These are phyloP conservation scores for Leucophenga varia DNA, from an alignment of 1,140 invertebrate genomes.

Conservation along the genomic window DNA sequence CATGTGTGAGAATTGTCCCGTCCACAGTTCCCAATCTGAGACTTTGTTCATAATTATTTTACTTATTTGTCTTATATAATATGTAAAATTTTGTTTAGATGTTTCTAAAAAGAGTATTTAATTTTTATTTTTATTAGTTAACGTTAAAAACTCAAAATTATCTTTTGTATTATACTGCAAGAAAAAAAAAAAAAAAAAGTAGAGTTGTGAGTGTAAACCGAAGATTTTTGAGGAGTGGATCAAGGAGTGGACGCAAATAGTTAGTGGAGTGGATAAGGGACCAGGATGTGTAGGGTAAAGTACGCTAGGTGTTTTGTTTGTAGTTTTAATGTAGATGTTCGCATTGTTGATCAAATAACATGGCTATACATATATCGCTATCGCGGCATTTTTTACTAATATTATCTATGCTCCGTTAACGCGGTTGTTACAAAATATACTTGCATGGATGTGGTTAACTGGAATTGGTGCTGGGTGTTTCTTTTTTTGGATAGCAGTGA, in stretches of 20 bases:
- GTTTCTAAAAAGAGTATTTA: constrained; percentile 17
- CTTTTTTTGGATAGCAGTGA: no score
- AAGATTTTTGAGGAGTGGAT: constrained; percentile 26
- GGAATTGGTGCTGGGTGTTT: no score
- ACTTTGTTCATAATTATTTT: constrained; percentile 29
- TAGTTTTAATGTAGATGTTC: no score
- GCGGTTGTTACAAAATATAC: no score
- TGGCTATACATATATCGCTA: constrained; percentile 50
- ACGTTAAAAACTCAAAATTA: not conserved
- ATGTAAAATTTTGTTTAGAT: constrained; percentile 10
- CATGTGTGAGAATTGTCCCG: constrained; percentile 59
- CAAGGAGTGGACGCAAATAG: constrained; percentile 15
- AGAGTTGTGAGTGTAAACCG: constrained; percentile 26
- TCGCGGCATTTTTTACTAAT: constrained; percentile 38
- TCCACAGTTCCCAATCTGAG: constrained; percentile 61
- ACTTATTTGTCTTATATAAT: not conserved
- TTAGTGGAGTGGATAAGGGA: constrained; percentile 21
- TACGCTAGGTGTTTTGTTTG: no score
- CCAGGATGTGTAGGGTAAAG: no score
- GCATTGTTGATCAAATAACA: constrained; percentile 4
- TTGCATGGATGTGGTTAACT: no score
- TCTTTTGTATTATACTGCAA: not conserved
- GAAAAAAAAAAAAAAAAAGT: constrained; percentile 38
- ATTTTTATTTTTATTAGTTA: constrained; percentile 13
- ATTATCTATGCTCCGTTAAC: no score